A percentile compares a stretch with the other conserved stretches of the same genome.
phyloP scores from a whole-genome alignment of 2,888 invertebrate species.

The Exephanes ischioxanthus region DNA sequence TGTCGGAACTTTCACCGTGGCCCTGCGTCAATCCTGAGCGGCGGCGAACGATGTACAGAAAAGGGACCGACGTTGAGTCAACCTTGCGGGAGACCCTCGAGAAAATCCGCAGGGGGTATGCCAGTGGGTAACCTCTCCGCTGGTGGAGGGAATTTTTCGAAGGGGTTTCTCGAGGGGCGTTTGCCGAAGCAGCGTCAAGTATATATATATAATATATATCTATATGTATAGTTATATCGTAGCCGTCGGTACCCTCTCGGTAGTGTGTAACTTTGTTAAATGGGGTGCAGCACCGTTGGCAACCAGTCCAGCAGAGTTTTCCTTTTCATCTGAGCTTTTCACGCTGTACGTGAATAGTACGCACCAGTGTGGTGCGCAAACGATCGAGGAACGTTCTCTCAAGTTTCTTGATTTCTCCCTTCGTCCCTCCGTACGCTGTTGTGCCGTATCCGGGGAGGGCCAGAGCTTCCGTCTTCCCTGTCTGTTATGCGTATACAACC shows the following conservation, averaged over 20 bases:
- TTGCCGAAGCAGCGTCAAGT: neutral
- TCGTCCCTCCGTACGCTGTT: neutral
- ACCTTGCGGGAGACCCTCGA: constrained; percentile 66
- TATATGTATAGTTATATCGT: constrained; percentile 2
- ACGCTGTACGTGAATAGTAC: neutral
- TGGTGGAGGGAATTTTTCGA: constrained; percentile 44
- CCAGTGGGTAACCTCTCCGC: constrained; percentile 21
- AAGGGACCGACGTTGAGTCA: constrained; percentile 53
- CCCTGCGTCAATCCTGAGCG: constrained; percentile 20
- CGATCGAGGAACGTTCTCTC: constrained; percentile 44
- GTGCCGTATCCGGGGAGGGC: neutral
- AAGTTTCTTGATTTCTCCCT: constrained; percentile 41
- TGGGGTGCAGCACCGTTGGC: constrained; percentile 58
- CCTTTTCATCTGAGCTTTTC: constrained; percentile 52
- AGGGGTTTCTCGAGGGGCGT: constrained; percentile 6
- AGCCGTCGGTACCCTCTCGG: constrained; percentile 34
- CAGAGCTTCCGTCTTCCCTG: neutral
- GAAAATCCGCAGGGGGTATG: constrained; percentile 62
- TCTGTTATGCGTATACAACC: neutral
- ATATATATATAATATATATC: neutral
- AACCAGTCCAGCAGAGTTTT: constrained; percentile 55
- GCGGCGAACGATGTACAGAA: constrained; percentile 11
- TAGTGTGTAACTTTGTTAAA: constrained; percentile 63
- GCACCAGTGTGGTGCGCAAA: constrained; percentile 11
- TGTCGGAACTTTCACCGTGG: constrained; percentile 55